These are phyloP conservation scores for Prochilodus magdalenae DNA, from an alignment of 2,113 vertebrate genomes.

Conservation along the genomic window DNA sequence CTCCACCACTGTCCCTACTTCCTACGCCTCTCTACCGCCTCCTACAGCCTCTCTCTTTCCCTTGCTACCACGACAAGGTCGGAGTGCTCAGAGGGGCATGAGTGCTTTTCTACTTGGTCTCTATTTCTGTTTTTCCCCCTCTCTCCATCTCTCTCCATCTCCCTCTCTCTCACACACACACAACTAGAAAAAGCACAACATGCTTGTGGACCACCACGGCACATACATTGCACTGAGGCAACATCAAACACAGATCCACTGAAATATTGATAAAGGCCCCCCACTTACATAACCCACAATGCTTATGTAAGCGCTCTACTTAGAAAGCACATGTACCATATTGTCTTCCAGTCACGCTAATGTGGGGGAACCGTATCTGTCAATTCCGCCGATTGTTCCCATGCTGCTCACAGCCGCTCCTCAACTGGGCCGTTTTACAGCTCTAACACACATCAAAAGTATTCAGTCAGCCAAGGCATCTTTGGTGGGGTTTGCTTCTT, in stretches of 20 bases:
- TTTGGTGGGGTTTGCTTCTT: too few species aligned
- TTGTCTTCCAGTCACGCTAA: constrained; percentile 30
- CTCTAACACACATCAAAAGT: too few species aligned
- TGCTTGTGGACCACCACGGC: constrained; percentile 12
- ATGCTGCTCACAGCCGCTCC: not conserved
- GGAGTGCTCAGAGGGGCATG: too few species aligned
- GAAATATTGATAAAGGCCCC: constrained; percentile 45
- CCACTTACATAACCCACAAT: constrained; percentile 52
- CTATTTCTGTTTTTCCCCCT: too few species aligned
- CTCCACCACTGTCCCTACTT: too few species aligned
- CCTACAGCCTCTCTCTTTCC: too few species aligned
- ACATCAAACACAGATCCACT: constrained; percentile 48
- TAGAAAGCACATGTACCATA: constrained; percentile 16
- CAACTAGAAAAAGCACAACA: not conserved
- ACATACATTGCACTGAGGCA: constrained; percentile 27
- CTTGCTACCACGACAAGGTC: too few species aligned
- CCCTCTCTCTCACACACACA: not conserved
- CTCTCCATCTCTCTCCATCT: not conserved
- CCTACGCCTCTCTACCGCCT: too few species aligned
- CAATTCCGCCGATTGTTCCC: not conserved
- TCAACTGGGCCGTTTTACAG: too few species aligned
- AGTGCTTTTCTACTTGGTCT: too few species aligned
- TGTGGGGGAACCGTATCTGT: constrained; percentile 7
- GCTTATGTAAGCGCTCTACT: constrained; percentile 51
- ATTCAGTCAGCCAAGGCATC: too few species aligned